These are phyloP conservation scores for Psittacula cyanocephala DNA, from an alignment of 2,113 vertebrate genomes.

Conservation along the genomic window DNA sequence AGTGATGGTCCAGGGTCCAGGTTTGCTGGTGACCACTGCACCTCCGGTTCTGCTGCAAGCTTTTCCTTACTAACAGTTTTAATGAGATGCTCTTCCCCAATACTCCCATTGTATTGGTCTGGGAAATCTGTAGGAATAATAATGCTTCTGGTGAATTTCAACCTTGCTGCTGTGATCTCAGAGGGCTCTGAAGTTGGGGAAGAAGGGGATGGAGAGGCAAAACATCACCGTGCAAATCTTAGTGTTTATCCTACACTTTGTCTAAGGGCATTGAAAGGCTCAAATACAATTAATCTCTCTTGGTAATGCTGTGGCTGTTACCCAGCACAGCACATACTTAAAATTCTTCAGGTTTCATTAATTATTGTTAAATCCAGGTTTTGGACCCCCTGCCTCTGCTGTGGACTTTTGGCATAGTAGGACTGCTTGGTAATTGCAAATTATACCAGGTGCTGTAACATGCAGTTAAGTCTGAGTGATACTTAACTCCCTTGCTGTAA, in stretches of 20 bases:
- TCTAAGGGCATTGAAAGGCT: background rate
- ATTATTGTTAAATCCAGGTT: background rate
- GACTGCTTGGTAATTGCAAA: background rate
- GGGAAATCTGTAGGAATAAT: background rate
- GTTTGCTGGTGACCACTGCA: background rate
- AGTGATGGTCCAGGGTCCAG: background rate
- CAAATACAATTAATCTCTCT: background rate
- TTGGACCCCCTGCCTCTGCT: background rate
- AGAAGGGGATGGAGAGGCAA: background rate
- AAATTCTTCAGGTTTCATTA: background rate
- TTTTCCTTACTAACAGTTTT: background rate
- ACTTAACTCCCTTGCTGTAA: background rate
- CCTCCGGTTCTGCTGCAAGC: background rate
- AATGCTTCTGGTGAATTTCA: background rate
- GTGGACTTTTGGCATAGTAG: background rate
- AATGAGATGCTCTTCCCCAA: background rate
- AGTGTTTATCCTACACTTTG: background rate
- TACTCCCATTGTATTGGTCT: background rate
- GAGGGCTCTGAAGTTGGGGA: background rate
- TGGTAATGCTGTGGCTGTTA: background rate
- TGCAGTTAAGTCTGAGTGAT: background rate
- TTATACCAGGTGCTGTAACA: background rate
- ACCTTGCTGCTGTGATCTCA: background rate
- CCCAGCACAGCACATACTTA: background rate
- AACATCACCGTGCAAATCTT: background rate